These are phyloP conservation scores for Odontomachus brunneus DNA, from an alignment of 1,140 invertebrate genomes.

Conservation along the genomic window DNA sequence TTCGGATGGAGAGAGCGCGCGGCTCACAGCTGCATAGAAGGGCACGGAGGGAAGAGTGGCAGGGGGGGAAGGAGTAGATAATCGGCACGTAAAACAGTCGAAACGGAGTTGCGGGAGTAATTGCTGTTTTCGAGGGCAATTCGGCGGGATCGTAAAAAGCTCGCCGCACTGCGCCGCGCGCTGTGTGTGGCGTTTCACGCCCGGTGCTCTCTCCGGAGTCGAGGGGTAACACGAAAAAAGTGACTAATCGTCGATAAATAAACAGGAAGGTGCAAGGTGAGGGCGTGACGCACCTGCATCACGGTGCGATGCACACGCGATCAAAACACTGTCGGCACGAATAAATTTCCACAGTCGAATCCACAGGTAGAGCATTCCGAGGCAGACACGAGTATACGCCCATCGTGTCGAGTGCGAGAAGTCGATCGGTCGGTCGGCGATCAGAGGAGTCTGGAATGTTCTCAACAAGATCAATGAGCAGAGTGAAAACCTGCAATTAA, in stretches of 20 bases:
- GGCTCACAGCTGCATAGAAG: neutral
- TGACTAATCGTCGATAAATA: constrained; percentile 71
- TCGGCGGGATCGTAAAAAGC: constrained; percentile 34
- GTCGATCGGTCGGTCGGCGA: neutral
- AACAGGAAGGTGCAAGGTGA: constrained; percentile 67
- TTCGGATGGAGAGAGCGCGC: neutral
- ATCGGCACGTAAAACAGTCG: constrained; percentile 61
- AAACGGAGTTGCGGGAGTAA: constrained; percentile 61
- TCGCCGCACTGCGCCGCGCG: neutral
- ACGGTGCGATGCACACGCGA: constrained; percentile 62
- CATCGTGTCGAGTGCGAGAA: neutral
- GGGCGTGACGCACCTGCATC: constrained; percentile 69
- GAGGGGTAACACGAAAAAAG: constrained; percentile 53
- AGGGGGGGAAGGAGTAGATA: constrained; percentile 41
- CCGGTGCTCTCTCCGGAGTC: constrained; percentile 50
- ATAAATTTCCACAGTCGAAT: constrained; percentile 45
- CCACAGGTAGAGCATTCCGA: constrained; percentile 22
- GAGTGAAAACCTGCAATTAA: too few species aligned
- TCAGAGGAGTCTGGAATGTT: neutral
- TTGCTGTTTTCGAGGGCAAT: constrained; percentile 60
- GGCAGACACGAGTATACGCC: neutral
- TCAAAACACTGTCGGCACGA: constrained; percentile 40
- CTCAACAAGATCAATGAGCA: too few species aligned
- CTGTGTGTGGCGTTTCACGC: constrained; percentile 33
- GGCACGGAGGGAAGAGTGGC: neutral